Base-by-base conservation (phyloP, 2,113 vertebrate genomes). In the Lasiurus borealis region DNA sequence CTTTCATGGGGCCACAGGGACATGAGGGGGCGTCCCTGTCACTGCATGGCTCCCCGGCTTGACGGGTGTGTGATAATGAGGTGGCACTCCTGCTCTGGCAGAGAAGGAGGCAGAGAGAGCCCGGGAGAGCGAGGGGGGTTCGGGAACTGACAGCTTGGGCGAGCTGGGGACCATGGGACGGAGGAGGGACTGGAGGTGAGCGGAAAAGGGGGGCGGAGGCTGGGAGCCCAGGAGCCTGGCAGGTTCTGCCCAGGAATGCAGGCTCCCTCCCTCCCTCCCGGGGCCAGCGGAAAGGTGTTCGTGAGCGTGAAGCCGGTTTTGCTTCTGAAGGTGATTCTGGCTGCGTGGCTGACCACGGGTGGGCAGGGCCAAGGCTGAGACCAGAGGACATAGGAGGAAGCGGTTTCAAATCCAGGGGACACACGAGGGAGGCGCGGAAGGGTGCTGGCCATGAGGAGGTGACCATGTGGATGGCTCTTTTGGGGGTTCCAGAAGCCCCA, bases 31-130 rank as follows among this genome's bases (percentile, higher is more conserved):
- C 97, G 94, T 97, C 96, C 96, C 95, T 96, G 94, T 96, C 96
- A 95, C 95, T 93, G 96, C 92, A 95, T 94, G 95, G 95, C 96
- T 97, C 95, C 96, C 92, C 85, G 95, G 97, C 97, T 96, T 98
- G 98, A 97, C 96, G 97, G 97, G 97, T 97, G 97, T 93, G 96
- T 97, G 97, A 96, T 97, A 98, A 98, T 96, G 97, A 98, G 98
- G 97, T 66, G 92, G 68, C 36, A 46, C 81, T 83, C 73, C 52
- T 66, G 77, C 31, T 54, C 34, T 78, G 52, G 11, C 72, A 34
- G 40, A 72, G 69, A 3, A 31, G 8, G 23, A 84, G 95, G 66
- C 75, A 62, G 96, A 98, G 91, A 76, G 97, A 97, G 95, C 19
- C 19, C 36, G 0, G 0, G 34, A 77, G 44, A 88, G 40, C 44